These are phyloP conservation scores for Hybos culiciformis DNA, from an alignment of 2,888 invertebrate genomes.

Conservation along the genomic window DNA sequence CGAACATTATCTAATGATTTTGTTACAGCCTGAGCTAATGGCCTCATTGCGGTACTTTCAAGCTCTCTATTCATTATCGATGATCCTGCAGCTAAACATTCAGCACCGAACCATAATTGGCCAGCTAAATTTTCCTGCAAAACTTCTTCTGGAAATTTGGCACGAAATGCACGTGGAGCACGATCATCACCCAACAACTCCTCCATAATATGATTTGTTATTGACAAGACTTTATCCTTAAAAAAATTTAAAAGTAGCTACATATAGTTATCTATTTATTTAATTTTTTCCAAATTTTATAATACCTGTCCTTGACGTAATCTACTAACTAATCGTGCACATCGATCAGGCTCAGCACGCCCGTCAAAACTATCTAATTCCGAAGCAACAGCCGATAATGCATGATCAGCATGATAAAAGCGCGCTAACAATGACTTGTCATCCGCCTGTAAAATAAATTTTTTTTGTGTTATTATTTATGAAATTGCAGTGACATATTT, in stretches of 20 bases:
- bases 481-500: not conserved
- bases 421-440: slow-evolving; percentile 87
- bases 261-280: not conserved
- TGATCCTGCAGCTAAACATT: slow-evolving; percentile 96
- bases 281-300: not conserved
- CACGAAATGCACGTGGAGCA: slow-evolving; percentile 86
- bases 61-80: slow-evolving; percentile 95
- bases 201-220: slow-evolving; percentile 92
- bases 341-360: slow-evolving; percentile 94
- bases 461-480: too few species aligned
- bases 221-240: slow-evolving; percentile 75
- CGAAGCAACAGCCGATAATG: slow-evolving; percentile 84
- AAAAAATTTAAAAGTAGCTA: not conserved
- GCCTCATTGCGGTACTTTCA: slow-evolving; percentile 93
- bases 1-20: slow-evolving; percentile 88
- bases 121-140: slow-evolving; percentile 96
- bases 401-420: slow-evolving; percentile 97
- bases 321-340: slow-evolving; percentile 88
- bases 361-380: slow-evolving; percentile 99
- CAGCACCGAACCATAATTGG: slow-evolving; percentile 98
- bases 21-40: slow-evolving; percentile 91
- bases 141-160: slow-evolving; percentile 98
- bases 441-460: slow-evolving; percentile 59
- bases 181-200: slow-evolving; percentile 74
- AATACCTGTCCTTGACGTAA: slow-evolving; percentile 77